Conservation (phyloP, 2,797 vertebrate species). For the Nasua narica region DNA sequence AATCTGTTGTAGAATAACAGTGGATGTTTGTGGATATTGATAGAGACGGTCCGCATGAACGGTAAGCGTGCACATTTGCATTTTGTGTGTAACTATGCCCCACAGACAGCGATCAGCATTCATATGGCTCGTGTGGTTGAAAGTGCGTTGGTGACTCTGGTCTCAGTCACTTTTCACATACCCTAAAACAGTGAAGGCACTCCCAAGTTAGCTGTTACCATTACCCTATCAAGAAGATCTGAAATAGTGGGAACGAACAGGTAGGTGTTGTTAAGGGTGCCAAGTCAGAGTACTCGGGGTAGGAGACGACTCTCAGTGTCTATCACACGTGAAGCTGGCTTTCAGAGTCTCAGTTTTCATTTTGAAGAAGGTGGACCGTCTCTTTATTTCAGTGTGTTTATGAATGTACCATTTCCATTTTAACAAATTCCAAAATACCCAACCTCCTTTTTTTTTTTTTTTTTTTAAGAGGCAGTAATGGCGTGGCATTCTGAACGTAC, state of each 20-base stretch:
- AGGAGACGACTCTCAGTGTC: background rate
- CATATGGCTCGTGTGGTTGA: background rate
- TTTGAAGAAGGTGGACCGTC: background rate
- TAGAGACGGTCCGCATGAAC: background rate
- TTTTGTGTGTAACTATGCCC: background rate
- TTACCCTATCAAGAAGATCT: background rate
- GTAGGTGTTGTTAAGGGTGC: background rate
- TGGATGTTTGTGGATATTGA: background rate
- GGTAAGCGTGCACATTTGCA: background rate
- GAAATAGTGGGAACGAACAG: background rate
- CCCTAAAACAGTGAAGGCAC: background rate
- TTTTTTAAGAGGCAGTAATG: background rate
- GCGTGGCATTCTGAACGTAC: conserved; percentile 66
- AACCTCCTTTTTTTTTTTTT: background rate
- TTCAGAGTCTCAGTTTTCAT: background rate
- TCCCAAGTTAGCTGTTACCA: background rate
- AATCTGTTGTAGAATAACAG: background rate
- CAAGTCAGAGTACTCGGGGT: background rate
- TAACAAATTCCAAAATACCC: conserved; percentile 17
- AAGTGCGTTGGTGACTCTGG: background rate
- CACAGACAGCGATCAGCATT: background rate
- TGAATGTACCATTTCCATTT: background rate
- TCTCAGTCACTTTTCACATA: background rate
- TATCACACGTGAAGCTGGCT: background rate
- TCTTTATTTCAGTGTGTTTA: conserved; percentile 27